phyloP scores from a whole-genome alignment of 1,140 invertebrate species.

The Saccostrea cuccullata region DNA sequence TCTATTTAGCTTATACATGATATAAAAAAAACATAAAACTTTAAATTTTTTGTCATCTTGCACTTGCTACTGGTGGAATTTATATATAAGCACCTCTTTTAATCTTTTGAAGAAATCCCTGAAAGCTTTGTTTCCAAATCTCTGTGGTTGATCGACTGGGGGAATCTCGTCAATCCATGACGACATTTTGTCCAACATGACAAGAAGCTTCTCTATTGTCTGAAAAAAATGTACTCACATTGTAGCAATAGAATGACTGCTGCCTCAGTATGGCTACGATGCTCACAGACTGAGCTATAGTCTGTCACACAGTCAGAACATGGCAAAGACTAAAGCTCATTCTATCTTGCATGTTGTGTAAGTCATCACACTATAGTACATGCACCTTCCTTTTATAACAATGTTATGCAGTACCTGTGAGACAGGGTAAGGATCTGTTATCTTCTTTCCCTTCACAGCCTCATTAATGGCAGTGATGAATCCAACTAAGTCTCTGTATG shows the following conservation, averaged over 20 bases:
- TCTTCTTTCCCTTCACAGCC: constrained; percentile 88
- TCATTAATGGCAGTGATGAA: constrained; percentile 92
- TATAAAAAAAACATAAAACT: no score
- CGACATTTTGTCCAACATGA: constrained; percentile 87
- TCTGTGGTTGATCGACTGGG: constrained; percentile 94
- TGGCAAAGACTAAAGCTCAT: no score
- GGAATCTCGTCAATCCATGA: constrained; percentile 90
- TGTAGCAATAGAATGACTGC: no score
- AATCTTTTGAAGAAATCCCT: constrained; percentile 89
- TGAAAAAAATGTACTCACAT: not conserved
- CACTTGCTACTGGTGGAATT: not conserved
- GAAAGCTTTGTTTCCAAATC: constrained; percentile 98
- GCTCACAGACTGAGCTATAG: no score
- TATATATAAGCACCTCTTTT: constrained; percentile 82
- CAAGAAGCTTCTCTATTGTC: constrained; percentile 34
- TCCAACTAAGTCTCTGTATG: constrained; percentile 88
- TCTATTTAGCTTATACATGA: no score
- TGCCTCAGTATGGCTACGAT: no score
- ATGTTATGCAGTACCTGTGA: constrained; percentile 79
- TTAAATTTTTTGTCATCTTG: no score
- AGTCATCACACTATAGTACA: constrained; percentile 46
- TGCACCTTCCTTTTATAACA: not conserved
- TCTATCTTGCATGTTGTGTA: no score
- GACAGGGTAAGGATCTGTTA: constrained; percentile 82
- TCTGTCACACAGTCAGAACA: no score